phyloP scores from a whole-genome alignment of 2,888 invertebrate species.

The Tetanocera ferruginea region DNA sequence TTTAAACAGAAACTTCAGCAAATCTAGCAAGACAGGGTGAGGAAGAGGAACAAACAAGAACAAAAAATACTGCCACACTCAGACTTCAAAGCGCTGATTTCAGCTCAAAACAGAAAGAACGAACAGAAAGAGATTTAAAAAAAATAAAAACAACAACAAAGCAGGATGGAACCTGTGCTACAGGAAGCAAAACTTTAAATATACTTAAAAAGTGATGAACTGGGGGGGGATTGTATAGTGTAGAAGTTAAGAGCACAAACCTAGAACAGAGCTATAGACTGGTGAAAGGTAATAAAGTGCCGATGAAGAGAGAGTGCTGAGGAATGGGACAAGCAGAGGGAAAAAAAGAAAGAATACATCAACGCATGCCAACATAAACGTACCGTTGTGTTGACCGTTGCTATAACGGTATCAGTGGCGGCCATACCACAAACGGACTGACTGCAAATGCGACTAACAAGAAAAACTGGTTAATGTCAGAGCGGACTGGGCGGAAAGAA shows the following conservation, averaged over 20 bases:
- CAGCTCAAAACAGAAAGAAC: neutral
- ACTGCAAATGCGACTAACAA: neutral
- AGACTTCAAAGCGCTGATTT: neutral
- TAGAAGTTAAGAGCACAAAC: neutral
- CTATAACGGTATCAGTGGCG: conserved; percentile 40
- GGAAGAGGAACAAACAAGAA: too few relatives aligned
- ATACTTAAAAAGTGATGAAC: neutral
- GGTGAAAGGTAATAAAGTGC: conserved; percentile 12
- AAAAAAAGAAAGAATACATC: neutral
- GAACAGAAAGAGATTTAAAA: neutral
- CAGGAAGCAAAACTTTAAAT: conserved; percentile 8
- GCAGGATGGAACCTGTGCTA: neutral
- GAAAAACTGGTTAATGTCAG: neutral
- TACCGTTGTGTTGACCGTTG: conserved; percentile 50
- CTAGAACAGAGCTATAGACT: neutral
- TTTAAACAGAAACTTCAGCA: neutral
- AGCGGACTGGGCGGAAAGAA: neutral
- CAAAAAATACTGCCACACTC: neutral
- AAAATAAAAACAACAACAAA: neutral
- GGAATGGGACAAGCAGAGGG: neutral
- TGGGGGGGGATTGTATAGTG: too few relatives aligned
- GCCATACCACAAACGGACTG: neutral
- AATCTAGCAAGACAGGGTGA: neutral
- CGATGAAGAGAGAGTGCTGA: neutral
- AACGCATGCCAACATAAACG: conserved; percentile 16